Percentiles rank a stretch among this genome's conserved stretches.
Evolutionary conservation across 2,113 vertebrate genomes (phyloP).

Genomic region (Ameiurus melas): DNA sequence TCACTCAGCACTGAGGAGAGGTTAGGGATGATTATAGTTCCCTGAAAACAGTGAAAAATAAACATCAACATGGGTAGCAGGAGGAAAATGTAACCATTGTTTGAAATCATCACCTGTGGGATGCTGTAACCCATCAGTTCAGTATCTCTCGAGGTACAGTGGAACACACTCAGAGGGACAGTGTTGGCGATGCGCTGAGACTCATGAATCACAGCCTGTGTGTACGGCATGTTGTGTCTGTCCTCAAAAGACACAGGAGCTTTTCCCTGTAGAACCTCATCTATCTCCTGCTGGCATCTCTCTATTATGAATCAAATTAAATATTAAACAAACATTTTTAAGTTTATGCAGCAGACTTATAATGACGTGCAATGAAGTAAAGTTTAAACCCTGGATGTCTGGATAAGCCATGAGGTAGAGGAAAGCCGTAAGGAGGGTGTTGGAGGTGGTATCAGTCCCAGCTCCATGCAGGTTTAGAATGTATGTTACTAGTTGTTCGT

Average conservation of each 20-base stretch:
- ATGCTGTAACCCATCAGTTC: no score
- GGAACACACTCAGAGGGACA: no score
- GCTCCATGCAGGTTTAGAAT: conserved; percentile 47
- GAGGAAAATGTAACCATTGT: no score
- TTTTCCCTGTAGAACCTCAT: conserved; percentile 52
- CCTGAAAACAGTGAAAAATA: no score
- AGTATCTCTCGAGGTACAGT: no score
- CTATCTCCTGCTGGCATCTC: conserved; percentile 59
- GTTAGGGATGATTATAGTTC: no score
- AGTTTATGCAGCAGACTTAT: neutral
- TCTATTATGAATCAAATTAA: neutral
- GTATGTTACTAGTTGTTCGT: conserved; percentile 37
- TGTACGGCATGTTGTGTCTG: conserved; percentile 60
- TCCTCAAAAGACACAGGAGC: conserved; percentile 51
- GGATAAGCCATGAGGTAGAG: conserved; percentile 58
- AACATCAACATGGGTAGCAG: no score
- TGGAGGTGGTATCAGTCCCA: conserved; percentile 61
- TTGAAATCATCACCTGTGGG: no score
- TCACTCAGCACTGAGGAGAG: no score
- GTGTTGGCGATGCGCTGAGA: no score
- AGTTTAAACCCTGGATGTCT: conserved; percentile 55
- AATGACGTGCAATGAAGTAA: neutral
- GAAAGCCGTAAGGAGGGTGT: conserved; percentile 55
- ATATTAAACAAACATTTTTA: neutral
- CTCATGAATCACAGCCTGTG: conserved; percentile 57